Percentiles rank a stretch among this genome's conserved stretches.
These are phyloP conservation scores for Pterocles orientalis DNA, from an alignment of 2,113 vertebrate species.

Conservation along the genomic window DNA sequence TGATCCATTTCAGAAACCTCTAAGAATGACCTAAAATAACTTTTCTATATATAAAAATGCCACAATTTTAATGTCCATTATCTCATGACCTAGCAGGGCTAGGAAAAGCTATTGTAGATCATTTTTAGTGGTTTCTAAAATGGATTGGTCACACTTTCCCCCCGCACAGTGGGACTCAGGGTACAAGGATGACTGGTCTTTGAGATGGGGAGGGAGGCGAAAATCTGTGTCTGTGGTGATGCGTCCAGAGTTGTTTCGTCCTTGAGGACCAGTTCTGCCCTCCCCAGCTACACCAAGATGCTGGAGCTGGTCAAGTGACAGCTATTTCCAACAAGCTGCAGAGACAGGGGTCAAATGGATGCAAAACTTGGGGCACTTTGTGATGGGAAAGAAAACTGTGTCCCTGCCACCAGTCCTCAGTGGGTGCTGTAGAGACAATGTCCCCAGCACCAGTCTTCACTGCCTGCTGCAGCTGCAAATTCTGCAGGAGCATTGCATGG, in stretches of 20 bases:
- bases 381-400: rapidly evolving
- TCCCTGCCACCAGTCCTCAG: neutral
- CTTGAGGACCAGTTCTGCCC: neutral
- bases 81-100: conserved; percentile 56
- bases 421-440: neutral
- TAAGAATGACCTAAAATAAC: conserved; percentile 68
- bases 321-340: neutral
- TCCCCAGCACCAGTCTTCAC: neutral
- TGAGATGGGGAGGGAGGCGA: neutral
- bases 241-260: neutral
- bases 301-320: neutral
- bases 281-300: neutral
- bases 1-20: conserved; percentile 55
- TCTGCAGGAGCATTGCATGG: neutral
- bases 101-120: conserved; percentile 58
- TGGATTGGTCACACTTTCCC: conserved; percentile 33
- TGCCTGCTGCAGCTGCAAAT: neutral
- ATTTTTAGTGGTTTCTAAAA: conserved; percentile 61
- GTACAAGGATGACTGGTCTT: neutral
- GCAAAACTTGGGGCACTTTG: neutral
- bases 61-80: conserved; percentile 62
- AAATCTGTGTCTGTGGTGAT: neutral
- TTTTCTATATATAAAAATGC: conserved; percentile 62
- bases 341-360: neutral
- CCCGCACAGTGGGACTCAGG: neutral